A percentile compares a stretch with the other conserved stretches of the same genome.
phyloP scores from a whole-genome alignment of 2,113 vertebrate species.

The Gobiocypris rarus region DNA sequence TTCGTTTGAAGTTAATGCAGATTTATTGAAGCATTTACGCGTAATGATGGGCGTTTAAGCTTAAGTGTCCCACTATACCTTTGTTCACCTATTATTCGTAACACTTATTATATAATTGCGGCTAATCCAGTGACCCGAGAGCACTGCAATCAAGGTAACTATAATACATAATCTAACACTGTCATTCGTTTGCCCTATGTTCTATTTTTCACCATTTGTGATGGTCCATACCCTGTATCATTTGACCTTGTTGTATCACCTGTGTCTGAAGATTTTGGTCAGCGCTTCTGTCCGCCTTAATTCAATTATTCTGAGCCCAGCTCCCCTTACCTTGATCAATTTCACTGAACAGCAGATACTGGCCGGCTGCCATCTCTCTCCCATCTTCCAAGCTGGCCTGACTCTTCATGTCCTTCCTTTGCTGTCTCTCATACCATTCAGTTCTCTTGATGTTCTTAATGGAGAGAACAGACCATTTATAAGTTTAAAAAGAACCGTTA shows the following conservation, averaged over 20 bases:
- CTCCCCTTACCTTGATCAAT: slow-evolving; percentile 54
- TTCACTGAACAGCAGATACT: slow-evolving; percentile 48
- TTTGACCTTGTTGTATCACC: slow-evolving; percentile 52
- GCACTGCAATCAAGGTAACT: neutral
- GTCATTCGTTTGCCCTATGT: slow-evolving; percentile 34
- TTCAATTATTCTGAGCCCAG: slow-evolving; percentile 50
- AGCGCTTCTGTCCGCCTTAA: slow-evolving; percentile 58
- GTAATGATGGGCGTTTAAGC: neutral
- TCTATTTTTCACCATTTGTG: neutral
- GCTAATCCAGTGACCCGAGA: neutral
- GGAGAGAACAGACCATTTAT: slow-evolving; percentile 45
- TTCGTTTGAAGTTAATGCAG: neutral
- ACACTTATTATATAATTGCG: neutral
- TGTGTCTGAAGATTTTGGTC: slow-evolving; percentile 51
- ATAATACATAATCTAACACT: neutral
- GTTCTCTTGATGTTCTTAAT: slow-evolving; percentile 43
- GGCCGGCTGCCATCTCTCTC: slow-evolving; percentile 51
- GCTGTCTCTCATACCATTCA: slow-evolving; percentile 42
- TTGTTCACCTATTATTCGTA: slow-evolving; percentile 9
- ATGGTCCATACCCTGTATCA: neutral
- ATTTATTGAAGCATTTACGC: neutral
- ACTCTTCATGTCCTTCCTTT: slow-evolving; percentile 42
- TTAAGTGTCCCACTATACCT: neutral
- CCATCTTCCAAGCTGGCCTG: slow-evolving; percentile 24
- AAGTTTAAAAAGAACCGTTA: slow-evolving; percentile 31